These are phyloP conservation scores for Melanotaenia nigrans DNA, from an alignment of 2,797 vertebrate species.

Conservation along the genomic window DNA sequence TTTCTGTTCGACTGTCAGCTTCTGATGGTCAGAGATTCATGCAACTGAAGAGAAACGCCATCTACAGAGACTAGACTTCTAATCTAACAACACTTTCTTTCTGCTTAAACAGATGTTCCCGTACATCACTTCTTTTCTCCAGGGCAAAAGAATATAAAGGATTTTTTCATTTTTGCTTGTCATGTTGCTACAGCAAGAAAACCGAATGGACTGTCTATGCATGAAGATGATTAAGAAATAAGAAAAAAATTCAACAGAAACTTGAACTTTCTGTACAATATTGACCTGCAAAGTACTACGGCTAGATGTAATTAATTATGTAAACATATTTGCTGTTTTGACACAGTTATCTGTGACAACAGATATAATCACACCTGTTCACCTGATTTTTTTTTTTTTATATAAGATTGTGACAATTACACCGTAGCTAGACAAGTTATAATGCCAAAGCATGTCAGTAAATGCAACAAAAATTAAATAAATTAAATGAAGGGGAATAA, in stretches of 20 bases:
- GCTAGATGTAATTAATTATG: conserved; percentile 82
- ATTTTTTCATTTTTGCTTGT: conserved; percentile 32
- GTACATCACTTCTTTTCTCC: conserved; percentile 61
- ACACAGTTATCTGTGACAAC: conserved; percentile 82
- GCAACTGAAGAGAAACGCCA: conserved; percentile 88
- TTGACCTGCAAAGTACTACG: conserved; percentile 81
- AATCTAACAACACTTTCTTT: conserved; percentile 89
- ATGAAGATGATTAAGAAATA: conserved; percentile 55
- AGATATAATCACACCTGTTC: conserved; percentile 71
- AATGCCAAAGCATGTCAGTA: conserved; percentile 51
- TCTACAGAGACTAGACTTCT: conserved; percentile 87
- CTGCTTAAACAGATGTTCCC: conserved; percentile 76
- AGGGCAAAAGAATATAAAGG: conserved; percentile 54
- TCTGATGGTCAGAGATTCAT: conserved; percentile 90
- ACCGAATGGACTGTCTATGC: conserved; percentile 66
- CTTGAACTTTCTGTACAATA: conserved; percentile 76
- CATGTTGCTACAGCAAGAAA: conserved; percentile 70
- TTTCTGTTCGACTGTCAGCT: conserved; percentile 81
- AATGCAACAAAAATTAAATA: conserved; percentile 31
- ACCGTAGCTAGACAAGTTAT: conserved; percentile 51
- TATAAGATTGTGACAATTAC: conserved; percentile 53
- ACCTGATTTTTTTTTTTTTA: conserved; percentile 35
- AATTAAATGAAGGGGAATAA: conserved; percentile 23
- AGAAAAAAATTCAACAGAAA: conserved; percentile 61
- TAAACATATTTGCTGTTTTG: conserved; percentile 84